Base-by-base conservation (phyloP, 2,888 invertebrate species). In the Cynaeus angustus region DNA sequence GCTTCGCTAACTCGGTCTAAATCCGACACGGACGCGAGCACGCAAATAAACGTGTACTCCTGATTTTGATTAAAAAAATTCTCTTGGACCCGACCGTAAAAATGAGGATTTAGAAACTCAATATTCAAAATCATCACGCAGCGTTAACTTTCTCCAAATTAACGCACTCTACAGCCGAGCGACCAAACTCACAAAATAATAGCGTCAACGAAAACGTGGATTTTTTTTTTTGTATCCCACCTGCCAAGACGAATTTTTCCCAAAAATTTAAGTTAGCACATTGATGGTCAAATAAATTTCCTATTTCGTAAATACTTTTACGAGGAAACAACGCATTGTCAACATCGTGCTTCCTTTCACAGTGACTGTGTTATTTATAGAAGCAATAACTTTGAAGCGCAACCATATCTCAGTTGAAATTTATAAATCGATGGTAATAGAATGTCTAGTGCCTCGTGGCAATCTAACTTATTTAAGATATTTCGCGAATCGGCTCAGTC, bases 381-480 rank as follows among this genome's bases (percentile, higher is more conserved):
- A 46, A 16, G 50, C 50, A 50, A 50, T 50, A 50, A 56, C n/a
- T 56, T 26, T 33, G 37, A 43, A 12, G 6, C 41, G 38, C 26
- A 56, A 12, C 10, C 43, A 56, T 56, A 41, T 56, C 21, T 26
- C 21, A 56, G 43, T 26, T 38, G 46, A 59, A 45, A 59, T 46
- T 59, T 46, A 12, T 33, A 46, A 45, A 46, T 59, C 46, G 46
- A 46, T 59, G 16, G 43, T 56, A 56, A 56, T 56, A 56, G 56
- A 56, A 56, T 56, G 21, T 56, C 43, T 56, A 56, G 41, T 59
- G 59, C 30, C 59, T 46, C 43, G 46, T 33, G 37, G 59, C 46
- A 56, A 48, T 59, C 30, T 59, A 59, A 59, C 59, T 59, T 59
- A 59, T 59, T 59, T 59, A 59, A 59, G 59, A 59, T 59, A 61